These are phyloP conservation scores for Machimus rusticus DNA, from an alignment of 2,888 invertebrate species.

Conservation along the genomic window DNA sequence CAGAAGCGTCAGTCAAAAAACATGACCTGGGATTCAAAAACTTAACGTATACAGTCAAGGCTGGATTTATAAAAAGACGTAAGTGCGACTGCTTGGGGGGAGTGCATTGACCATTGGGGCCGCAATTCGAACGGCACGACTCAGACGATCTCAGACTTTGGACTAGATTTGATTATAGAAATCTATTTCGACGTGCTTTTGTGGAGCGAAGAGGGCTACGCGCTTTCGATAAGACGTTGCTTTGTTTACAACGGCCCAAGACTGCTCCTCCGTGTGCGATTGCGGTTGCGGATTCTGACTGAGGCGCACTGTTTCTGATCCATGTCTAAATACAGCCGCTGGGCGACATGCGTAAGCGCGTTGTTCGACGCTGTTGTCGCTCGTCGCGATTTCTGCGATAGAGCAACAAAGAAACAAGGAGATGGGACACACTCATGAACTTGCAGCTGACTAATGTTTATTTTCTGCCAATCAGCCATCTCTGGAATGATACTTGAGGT, in stretches of 20 bases:
- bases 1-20: slow-evolving; percentile 41
- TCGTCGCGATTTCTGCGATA: not conserved
- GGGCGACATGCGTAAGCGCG: not conserved
- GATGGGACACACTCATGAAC: not conserved
- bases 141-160: not conserved
- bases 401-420: not conserved
- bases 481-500: not conserved
- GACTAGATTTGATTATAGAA: not conserved
- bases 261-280: not conserved
- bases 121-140: not conserved
- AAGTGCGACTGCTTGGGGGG: slow-evolving; percentile 41
- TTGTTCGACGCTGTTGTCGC: not conserved
- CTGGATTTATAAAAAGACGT: slow-evolving; percentile 58
- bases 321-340: not conserved
- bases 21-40: slow-evolving; percentile 57
- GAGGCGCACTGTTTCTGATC: not conserved
- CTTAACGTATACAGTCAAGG: slow-evolving; percentile 54
- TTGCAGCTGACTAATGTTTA: not conserved
- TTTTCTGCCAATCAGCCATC: not conserved
- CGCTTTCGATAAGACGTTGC: not conserved
- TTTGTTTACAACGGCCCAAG: not conserved
- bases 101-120: not conserved
- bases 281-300: not conserved
- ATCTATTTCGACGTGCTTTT: not conserved
- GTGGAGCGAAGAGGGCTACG: not conserved